These are phyloP conservation scores for Rhodeus uyekii DNA, from an alignment of 2,797 vertebrate species.

Conservation along the genomic window DNA sequence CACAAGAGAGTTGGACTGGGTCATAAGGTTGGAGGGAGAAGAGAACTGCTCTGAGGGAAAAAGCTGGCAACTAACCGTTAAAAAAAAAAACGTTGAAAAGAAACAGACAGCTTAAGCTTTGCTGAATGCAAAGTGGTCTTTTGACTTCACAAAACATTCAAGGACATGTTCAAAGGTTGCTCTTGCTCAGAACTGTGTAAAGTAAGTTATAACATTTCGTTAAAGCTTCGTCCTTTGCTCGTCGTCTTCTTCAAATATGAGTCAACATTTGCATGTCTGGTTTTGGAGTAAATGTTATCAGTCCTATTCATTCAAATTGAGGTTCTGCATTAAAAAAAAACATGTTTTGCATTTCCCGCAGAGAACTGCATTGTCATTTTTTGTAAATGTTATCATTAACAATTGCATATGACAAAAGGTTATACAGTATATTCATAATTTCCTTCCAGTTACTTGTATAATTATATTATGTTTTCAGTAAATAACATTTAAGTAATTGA, in stretches of 20 bases:
- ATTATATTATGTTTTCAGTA: background rate
- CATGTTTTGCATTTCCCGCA: background rate
- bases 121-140: slow-evolving; percentile 18
- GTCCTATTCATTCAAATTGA: background rate
- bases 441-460: background rate
- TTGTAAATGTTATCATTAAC: background rate
- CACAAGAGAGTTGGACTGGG: background rate
- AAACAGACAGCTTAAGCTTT: background rate
- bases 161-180: slow-evolving; percentile 14
- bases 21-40: background rate
- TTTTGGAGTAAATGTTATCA: background rate
- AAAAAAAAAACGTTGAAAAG: background rate
- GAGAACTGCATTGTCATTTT: background rate
- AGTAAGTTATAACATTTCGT: background rate
- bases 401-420: background rate
- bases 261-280: background rate
- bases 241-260: background rate
- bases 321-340: background rate
- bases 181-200: background rate
- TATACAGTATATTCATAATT: background rate
- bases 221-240: background rate
- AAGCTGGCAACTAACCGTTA: background rate
- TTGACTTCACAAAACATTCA: slow-evolving; percentile 31
- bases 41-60: background rate
- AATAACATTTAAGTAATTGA: background rate